Base-by-base conservation (phyloP, 2,113 vertebrate genomes). In the Martes martes region DNA sequence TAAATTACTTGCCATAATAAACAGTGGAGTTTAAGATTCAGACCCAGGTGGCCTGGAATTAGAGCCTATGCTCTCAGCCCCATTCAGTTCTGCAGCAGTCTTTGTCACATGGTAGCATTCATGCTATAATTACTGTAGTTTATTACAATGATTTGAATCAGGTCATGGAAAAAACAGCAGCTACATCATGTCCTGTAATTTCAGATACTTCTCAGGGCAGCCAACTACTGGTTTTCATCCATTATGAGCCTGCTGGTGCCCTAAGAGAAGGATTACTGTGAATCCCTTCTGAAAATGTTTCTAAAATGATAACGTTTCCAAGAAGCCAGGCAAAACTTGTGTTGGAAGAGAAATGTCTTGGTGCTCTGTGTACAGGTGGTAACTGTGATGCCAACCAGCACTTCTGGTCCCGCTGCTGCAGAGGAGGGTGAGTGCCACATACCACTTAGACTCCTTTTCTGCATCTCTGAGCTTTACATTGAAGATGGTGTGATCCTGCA, bases 301-400 rank as follows among this genome's bases (percentile, higher is more conserved):
- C 81, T 63, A 14, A 74, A 85, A 57, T 90, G 71, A 55, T 71
- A 36, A 87, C 16, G 6, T 95, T 80, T 67, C 36, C 85, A 65
- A 93, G 94, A 65, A 95, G 85, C 55, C 71, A 93, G 33, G 45
- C 36, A 89, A n/a, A 65, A 81, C 39, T 93, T 57, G 19, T 90
- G 80, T 55, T 69, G 23, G n/a, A 69, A 69, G 65, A 81, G 50
- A 84, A 89, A 23, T 67, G 28, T 67, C 26, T 90, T 93, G n/a
- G 55, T 97, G 39, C 16, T 80, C 19, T 85, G 45, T 89, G 14
- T 6, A 26, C 47, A 11, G n/a, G 26, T 59, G 39, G 39, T 24
- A 7, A 63, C 81, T 91, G 6, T 63, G 61, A 85, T 52, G 55
- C 45, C 36, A 81, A 33, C 23, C 39, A 13, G 63, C 24, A 13